These are phyloP conservation scores for Neoniphon sammara DNA, from an alignment of 2,797 vertebrate genomes.

Conservation along the genomic window DNA sequence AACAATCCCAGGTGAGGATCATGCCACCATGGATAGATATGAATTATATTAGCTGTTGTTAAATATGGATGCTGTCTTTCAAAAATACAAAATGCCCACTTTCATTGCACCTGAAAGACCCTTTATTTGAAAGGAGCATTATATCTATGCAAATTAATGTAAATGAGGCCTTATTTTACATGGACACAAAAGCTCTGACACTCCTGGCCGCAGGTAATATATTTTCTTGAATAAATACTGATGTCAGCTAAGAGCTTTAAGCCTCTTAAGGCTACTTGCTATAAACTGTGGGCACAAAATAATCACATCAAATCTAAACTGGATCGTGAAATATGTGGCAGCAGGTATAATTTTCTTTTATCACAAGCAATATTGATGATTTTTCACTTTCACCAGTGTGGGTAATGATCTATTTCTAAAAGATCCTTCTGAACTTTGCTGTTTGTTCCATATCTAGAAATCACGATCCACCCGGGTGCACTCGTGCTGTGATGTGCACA, in stretches of 20 bases:
- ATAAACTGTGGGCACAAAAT: background rate
- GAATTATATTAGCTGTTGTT: slow-evolving; percentile 16
- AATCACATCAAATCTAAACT: slow-evolving; percentile 5
- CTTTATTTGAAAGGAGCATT: slow-evolving; percentile 32
- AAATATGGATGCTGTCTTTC: slow-evolving; percentile 39
- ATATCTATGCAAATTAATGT: slow-evolving; percentile 32
- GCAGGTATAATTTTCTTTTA: background rate
- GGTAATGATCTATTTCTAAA: too few relatives aligned
- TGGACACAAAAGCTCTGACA: slow-evolving; percentile 32
- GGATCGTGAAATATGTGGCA: background rate
- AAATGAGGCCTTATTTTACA: slow-evolving; percentile 29
- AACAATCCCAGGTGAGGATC: slow-evolving; percentile 28
- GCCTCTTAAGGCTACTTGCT: background rate
- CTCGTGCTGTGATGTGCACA: background rate
- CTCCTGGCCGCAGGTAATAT: slow-evolving; percentile 16
- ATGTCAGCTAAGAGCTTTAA: background rate
- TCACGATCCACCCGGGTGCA: background rate
- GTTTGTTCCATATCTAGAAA: background rate
- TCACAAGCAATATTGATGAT: too few relatives aligned
- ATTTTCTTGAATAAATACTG: slow-evolving; percentile 21
- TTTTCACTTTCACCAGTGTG: background rate
- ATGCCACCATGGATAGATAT: slow-evolving; percentile 24
- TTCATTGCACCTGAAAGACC: slow-evolving; percentile 34
- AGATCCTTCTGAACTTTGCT: too few relatives aligned
- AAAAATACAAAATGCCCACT: background rate